Percentiles rank a stretch among this genome's conserved stretches.
Evolutionary conservation across 2,113 vertebrate genomes (phyloP).

Genomic region (Ciconia stormi): DNA sequence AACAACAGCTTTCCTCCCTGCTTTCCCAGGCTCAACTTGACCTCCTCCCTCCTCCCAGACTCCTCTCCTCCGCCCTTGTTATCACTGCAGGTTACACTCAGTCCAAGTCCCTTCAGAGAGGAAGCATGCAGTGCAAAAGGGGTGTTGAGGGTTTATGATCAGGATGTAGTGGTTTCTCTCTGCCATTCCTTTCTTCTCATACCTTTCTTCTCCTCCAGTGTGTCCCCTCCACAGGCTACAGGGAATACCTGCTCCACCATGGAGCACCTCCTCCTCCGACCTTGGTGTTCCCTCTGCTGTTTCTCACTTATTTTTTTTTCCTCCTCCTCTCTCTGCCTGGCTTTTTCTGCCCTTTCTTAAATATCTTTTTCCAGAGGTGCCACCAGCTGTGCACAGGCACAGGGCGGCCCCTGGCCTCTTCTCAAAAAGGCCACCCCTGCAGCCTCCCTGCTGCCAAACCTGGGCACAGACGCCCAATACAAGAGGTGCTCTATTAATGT

Average conservation of each 20-base stretch:
- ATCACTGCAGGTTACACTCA: neutral
- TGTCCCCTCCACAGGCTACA: neutral
- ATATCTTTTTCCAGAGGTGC: neutral
- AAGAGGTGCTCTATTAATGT: neutral
- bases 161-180: accelerated
- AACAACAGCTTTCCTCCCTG: neutral
- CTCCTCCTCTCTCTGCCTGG: neutral
- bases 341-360: neutral
- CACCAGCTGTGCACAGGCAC: neutral
- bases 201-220: neutral
- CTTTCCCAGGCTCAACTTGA: slow-evolving; percentile 24
- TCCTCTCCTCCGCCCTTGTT: neutral
- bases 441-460: neutral
- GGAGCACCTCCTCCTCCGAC: neutral
- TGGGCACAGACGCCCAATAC: neutral
- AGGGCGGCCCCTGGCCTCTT: neutral
- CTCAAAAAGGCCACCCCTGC: neutral
- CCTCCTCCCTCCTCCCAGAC: neutral
- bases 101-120: neutral
- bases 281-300: neutral
- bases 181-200: neutral
- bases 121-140: neutral
- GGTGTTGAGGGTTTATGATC: neutral
- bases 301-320: neutral
- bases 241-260: neutral